Percentiles rank a stretch among this genome's conserved stretches.
Conservation (phyloP, 2,888 invertebrate species). For the Acanthococcus lagerstroemiae region DNA sequence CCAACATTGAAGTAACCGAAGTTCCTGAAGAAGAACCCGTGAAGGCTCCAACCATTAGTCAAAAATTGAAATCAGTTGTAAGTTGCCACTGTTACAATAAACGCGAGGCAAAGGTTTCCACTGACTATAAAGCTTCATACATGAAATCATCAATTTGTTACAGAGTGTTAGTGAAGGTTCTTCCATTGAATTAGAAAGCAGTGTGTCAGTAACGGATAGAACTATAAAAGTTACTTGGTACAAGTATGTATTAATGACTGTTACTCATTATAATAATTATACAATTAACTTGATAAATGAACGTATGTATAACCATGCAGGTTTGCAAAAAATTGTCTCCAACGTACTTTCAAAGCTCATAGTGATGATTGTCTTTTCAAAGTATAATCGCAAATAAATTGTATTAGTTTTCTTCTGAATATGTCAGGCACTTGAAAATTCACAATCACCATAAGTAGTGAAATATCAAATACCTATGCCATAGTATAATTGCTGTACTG, state of each 20-base stretch:
- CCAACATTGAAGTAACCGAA: conserved; percentile 75
- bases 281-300: background rate
- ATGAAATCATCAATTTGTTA: conserved; percentile 38
- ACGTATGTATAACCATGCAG: too few relatives aligned
- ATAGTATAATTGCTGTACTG: too few relatives aligned
- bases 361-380: too few relatives aligned
- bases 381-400: too few relatives aligned
- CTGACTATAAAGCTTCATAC: too few relatives aligned
- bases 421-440: too few relatives aligned
- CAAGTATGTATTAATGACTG: conserved; percentile 54
- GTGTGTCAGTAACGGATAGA: conserved; percentile 63
- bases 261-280: too few relatives aligned
- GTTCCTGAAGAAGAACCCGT: conserved; percentile 61
- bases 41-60: conserved; percentile 63
- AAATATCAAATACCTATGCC: too few relatives aligned
- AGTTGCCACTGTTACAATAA: conserved; percentile 39
- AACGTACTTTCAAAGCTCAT: too few relatives aligned
- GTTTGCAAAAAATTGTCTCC: too few relatives aligned
- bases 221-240: conserved; percentile 77
- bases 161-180: conserved; percentile 61
- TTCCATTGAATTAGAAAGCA: conserved; percentile 65
- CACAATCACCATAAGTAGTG: too few relatives aligned
- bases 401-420: too few relatives aligned
- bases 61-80: conserved; percentile 65
- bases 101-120: background rate